phyloP scores from a whole-genome alignment of 1,140 invertebrate genomes.

The Latrodectus geometricus region DNA sequence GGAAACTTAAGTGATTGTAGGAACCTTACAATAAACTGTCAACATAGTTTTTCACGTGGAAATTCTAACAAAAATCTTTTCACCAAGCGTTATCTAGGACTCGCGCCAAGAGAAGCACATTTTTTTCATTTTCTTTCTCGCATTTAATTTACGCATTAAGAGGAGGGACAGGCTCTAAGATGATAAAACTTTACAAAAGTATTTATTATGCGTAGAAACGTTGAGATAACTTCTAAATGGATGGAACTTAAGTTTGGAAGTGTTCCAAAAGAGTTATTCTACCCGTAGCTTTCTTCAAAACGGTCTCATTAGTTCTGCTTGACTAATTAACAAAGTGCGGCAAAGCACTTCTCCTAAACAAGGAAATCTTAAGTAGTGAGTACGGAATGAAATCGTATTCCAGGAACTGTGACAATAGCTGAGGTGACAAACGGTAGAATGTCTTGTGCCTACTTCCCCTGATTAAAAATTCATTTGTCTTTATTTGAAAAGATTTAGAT shows the following conservation, averaged over 20 bases:
- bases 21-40: no score
- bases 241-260: constrained; percentile 25
- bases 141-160: constrained; percentile 53
- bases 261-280: constrained; percentile 16
- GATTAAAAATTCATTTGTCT: no score
- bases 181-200: constrained; percentile 57
- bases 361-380: not conserved
- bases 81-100: constrained; percentile 32
- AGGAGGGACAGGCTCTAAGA: constrained; percentile 27
- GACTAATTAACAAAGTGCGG: constrained; percentile 43
- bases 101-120: constrained; percentile 21
- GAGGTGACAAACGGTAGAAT: not conserved
- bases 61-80: constrained; percentile 17
- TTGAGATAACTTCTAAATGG: constrained; percentile 56
- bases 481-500: no score
- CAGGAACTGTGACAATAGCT: not conserved
- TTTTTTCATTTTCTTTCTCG: not conserved
- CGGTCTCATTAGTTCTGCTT: constrained; percentile 40
- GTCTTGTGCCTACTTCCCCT: not conserved
- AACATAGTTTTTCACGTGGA: not conserved
- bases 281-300: constrained; percentile 30
- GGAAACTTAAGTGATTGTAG: no score
- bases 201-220: constrained; percentile 57
- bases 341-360: not conserved
- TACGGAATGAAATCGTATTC: not conserved